Evolutionary conservation across 2,113 vertebrate species (phyloP), one percentile per base, ranked within the genome.

Genomic region (Benthochromis sp.): DNA sequence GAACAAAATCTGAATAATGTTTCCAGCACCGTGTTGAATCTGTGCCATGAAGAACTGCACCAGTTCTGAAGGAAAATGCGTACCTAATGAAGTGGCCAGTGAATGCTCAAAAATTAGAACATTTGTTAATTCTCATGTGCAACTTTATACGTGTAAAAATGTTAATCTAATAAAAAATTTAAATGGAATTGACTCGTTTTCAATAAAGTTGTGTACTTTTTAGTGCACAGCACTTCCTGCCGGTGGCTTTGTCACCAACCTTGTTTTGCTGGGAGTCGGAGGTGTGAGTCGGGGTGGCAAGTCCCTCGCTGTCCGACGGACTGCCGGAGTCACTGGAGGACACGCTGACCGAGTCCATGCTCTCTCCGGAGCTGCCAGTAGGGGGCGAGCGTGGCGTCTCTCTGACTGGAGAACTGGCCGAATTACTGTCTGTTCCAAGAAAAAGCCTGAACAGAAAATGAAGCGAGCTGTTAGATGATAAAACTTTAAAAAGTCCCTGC

Each of bases 281-380:
- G 8, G 93, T 90, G 92, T 96, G 97, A 5, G 94, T 84, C 1
- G 97, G 76, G 4, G 95, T 95, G 4, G 96, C 93, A 54, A 95
- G 84, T 54, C 95, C 95, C 63, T 99, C 98, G 0, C 90, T 90
- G 92, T 99, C 98, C 0, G 97, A 98, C 4, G 97, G 97, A 90
- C 96, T 97, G 0, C 97, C 97, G 0, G 98, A 97, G 91, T 99
- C 98, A 3, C 96, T 98, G 4, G 98, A 99, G 0, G 98, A 98
- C 91, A 99, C 97, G 0, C 98, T 99, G 95, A 97, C 97, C 0
- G 98, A 98, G 93, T 99, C 98, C 85, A 98, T 98, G 96, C 98
- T 99, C 13, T 99, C 98, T 9, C 97, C 97, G 0, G 97, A 98
- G 95, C 98, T 98, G 90, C 98, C 98, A 36, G 96, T 96, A 83